Conservation (phyloP, 37 sponge, comb jelly and placozoan species). For the Chondrilla cf. caribensis region DNA sequence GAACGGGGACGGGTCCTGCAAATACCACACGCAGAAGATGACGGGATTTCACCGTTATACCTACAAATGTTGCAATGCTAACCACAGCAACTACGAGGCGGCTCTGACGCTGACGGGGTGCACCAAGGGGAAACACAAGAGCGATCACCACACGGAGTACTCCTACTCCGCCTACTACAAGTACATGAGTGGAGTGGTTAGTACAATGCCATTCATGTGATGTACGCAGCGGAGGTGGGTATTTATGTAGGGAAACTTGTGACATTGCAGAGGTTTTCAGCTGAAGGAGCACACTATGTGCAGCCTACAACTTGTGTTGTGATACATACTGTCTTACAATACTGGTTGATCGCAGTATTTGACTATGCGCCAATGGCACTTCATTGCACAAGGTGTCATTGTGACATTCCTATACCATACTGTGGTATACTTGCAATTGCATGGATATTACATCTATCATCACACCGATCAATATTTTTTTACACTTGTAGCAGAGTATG, state of each 20-base stretch:
- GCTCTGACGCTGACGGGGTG: slow-evolving; percentile 38
- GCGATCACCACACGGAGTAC: slow-evolving; percentile 61
- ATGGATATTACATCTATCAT: too few relatives aligned
- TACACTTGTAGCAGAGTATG: too few relatives aligned
- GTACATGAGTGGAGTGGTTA: slow-evolving; percentile 56
- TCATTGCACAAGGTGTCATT: too few relatives aligned
- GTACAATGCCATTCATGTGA: background rate
- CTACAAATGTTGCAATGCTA: slow-evolving; percentile 51
- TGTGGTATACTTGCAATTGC: too few relatives aligned
- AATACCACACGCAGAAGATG: slow-evolving; percentile 41
- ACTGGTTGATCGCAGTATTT: too few relatives aligned
- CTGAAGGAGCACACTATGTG: too few relatives aligned
- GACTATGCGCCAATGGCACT: too few relatives aligned
- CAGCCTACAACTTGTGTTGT: too few relatives aligned
- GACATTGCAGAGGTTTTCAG: too few relatives aligned
- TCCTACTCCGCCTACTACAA: slow-evolving; percentile 42
- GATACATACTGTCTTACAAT: too few relatives aligned
- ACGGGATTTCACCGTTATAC: slow-evolving; percentile 10
- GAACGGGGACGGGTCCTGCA: slow-evolving; percentile 62
- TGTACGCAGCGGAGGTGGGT: background rate
- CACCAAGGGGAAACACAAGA: slow-evolving; percentile 64
- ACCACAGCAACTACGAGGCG: slow-evolving; percentile 9
- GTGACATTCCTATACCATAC: too few relatives aligned
- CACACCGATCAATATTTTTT: too few relatives aligned
- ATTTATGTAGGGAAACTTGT: background rate